Evolutionary conservation across 2,113 vertebrate genomes (phyloP).

Genomic region (Notechis scutatus): DNA sequence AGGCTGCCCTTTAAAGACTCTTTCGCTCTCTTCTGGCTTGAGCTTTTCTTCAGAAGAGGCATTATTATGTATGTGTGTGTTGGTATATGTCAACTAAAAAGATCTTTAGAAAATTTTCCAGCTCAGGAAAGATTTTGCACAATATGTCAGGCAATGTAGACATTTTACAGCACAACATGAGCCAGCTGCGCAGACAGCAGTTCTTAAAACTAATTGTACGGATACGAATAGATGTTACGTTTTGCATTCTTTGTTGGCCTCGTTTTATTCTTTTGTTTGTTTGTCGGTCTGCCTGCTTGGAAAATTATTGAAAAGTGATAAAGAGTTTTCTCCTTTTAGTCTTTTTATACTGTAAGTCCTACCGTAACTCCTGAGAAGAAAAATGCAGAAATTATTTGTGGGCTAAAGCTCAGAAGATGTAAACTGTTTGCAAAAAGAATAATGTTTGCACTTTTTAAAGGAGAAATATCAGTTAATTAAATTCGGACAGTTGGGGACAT

Average conservation of each 20-base stretch:
- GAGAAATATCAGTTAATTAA: neutral
- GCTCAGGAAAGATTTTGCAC: neutral
- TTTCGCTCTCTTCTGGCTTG: neutral
- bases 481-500: neutral
- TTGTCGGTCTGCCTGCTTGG: neutral
- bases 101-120: neutral
- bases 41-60: slow-evolving; percentile 21
- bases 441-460: neutral
- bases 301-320: neutral
- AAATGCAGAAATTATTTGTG: neutral
- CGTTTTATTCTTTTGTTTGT: neutral
- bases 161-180: neutral
- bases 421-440: neutral
- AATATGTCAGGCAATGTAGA: neutral
- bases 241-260: neutral
- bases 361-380: neutral
- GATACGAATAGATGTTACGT: neutral
- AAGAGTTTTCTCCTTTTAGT: neutral
- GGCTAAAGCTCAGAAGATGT: neutral
- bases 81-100: neutral
- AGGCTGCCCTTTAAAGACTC: neutral
- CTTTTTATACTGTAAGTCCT: neutral
- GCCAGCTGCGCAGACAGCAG: neutral
- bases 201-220: neutral
- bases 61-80: neutral